Evolutionary conservation across 2,797 vertebrate species (phyloP).

Genomic region (Tamandua tetradactyla): DNA sequence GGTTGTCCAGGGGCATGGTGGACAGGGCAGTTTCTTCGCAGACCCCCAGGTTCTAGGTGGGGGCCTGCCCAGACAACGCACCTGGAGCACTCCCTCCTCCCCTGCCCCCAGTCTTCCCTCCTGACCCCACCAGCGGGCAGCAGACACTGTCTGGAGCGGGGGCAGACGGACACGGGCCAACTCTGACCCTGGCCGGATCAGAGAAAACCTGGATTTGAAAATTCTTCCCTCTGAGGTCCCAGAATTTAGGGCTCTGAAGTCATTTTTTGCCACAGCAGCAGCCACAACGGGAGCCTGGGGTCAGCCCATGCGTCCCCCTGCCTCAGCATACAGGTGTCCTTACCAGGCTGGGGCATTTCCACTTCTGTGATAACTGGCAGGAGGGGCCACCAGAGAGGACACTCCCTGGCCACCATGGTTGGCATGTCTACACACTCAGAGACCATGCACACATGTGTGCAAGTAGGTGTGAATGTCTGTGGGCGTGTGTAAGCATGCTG

Average conservation of each 20-base stretch:
- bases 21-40: neutral
- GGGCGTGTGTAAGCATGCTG: neutral
- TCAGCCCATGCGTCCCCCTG: neutral
- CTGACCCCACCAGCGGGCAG: conserved; percentile 82
- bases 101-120: conserved; percentile 81
- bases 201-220: neutral
- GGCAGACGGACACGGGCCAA: conserved; percentile 82
- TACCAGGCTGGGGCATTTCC: rapidly evolving
- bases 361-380: neutral
- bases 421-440: rapidly evolving
- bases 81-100: conserved; percentile 81
- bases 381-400: neutral
- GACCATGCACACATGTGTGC: rapidly evolving
- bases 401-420: neutral
- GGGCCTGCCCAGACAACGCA: neutral
- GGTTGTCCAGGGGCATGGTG: conserved; percentile 78
- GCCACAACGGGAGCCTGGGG: neutral
- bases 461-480: neutral
- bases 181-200: conserved; percentile 84
- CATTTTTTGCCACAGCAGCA: no score
- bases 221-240: neutral
- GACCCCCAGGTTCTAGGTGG: no score
- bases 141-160: conserved; percentile 79
- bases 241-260: neutral
- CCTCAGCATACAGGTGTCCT: no score